Evolutionary conservation across 2,797 vertebrate species (phyloP), one percentile per base, ranked within the genome.

Genomic region (Enteromius viviparus): DNA sequence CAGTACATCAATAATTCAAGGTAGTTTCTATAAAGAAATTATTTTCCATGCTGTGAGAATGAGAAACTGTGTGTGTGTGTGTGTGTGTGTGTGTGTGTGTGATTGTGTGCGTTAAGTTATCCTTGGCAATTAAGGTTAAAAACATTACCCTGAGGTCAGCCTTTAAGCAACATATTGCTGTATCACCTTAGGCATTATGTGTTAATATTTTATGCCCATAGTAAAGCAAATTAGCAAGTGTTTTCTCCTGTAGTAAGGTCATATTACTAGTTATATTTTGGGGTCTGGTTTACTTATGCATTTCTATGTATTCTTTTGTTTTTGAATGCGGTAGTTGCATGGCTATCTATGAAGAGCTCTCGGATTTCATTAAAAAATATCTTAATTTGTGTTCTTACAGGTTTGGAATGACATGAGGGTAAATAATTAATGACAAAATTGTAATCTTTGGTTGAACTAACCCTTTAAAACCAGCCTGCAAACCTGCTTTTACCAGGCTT

Each of bases 1-100:
- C 83, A 76, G 78, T 29, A 3, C 82, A 86, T 90, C 55, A 86
- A 91, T 89, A 89, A 91, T 88, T 87, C 76, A 91, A 87, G 72
- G n/a, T 78, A 72, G 80, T 79, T 77, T 81, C 66, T 17, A 72
- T 80, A 76, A 70, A 79, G 76, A 53, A 62, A 14, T 81, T 55
- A 23, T 86, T 85, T 74, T 82, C 79, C 60, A 62, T 76, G 66
- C 84, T 5, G 15, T 62, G 42, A 80, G 77, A 55, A 29, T 75
- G 51, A n/a, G 21, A 42, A 26, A 60, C n/a, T 4, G n/a, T 19
- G 51, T 37, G 64, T 29, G 29, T 29, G 29, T 29, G 29, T 29
- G 29, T 29, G 29, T 29, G 29, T 29, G 29, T 79, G 32, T 23
- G 47, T 40, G 40, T 68, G 23, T 68, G 23, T 77, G 65, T 78